A percentile compares a stretch with the other conserved stretches of the same genome.
Evolutionary conservation across 2,797 vertebrate species (phyloP).

Genomic region (Chanos chanos): DNA sequence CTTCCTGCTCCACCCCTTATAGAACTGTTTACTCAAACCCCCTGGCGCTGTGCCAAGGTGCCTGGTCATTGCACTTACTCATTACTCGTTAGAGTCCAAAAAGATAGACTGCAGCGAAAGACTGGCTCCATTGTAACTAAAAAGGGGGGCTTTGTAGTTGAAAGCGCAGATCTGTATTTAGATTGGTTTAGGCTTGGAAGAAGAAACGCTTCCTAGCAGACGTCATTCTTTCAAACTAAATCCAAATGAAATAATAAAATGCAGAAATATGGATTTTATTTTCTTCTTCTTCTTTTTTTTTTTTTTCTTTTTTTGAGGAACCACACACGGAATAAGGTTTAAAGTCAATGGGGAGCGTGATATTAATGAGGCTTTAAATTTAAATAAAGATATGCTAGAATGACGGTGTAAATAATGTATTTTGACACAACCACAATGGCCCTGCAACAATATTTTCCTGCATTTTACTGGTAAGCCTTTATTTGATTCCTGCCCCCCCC

Average conservation of each 20-base stretch:
- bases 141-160: too few species aligned
- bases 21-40: slow-evolving; percentile 36
- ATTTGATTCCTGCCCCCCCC: slow-evolving; percentile 27
- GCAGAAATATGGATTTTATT: slow-evolving; percentile 2
- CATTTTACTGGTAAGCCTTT: slow-evolving; percentile 41
- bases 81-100: slow-evolving; percentile 17
- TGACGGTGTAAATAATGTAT: slow-evolving; percentile 21
- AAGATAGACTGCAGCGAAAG: too few species aligned
- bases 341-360: slow-evolving; percentile 29
- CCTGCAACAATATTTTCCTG: slow-evolving; percentile 41
- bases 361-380: slow-evolving; percentile 36
- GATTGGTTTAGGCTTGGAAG: slow-evolving; percentile 24
- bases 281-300: too few species aligned
- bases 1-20: slow-evolving; percentile 46
- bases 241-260: slow-evolving; percentile 19
- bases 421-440: slow-evolving; percentile 10
- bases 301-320: slow-evolving; percentile 26
- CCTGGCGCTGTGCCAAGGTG: slow-evolving; percentile 52
- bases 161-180: too few species aligned
- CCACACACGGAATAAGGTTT: slow-evolving; percentile 27
- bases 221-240: slow-evolving; percentile 13
- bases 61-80: slow-evolving; percentile 11
- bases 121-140: too few species aligned
- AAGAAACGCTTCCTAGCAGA: slow-evolving; percentile 33
- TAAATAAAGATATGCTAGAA: slow-evolving; percentile 34